These are phyloP conservation scores for Theonella swinhoei DNA, from an alignment of 37 sponge, comb jelly and placozoan species.

Conservation along the genomic window DNA sequence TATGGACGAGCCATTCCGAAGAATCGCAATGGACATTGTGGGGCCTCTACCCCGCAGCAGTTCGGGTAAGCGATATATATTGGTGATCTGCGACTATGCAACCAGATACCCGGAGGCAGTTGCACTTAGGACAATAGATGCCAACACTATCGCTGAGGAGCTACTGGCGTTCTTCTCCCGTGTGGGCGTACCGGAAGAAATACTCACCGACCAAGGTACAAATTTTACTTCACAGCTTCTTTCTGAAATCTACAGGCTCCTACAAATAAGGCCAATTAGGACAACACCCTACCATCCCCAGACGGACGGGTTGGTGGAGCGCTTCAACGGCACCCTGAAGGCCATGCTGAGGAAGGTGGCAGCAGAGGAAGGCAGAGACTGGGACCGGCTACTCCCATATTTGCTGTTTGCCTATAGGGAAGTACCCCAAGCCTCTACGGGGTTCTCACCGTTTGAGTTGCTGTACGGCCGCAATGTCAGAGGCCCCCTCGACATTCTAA, in stretches of 20 bases:
- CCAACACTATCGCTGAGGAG: constrained; percentile 49
- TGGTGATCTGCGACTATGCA: constrained; percentile 65
- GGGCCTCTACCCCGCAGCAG: constrained; percentile 56
- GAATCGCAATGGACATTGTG: constrained; percentile 74
- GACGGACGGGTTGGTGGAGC: constrained; percentile 48
- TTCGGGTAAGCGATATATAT: constrained; percentile 40
- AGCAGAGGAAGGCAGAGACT: constrained; percentile 36
- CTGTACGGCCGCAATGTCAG: constrained; percentile 48
- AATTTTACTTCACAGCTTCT: constrained; percentile 51
- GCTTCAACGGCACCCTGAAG: constrained; percentile 50
- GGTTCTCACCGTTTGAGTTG: constrained; percentile 67
- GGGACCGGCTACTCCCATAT: constrained; percentile 56
- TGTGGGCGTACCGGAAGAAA: constrained; percentile 61
- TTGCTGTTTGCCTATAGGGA: constrained; percentile 64
- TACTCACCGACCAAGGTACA: constrained; percentile 59
- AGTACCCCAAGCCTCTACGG: constrained; percentile 53
- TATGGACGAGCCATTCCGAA: constrained; percentile 49
- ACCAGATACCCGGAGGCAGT: constrained; percentile 70
- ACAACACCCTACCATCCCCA: constrained; percentile 59
- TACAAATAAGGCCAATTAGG: constrained; percentile 12
- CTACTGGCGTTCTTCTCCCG: constrained; percentile 43
- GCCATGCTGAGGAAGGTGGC: constrained; percentile 31
- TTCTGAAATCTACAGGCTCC: constrained; percentile 35
- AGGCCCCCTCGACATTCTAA: constrained; percentile 55
- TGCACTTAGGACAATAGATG: constrained; percentile 44